These are phyloP conservation scores for Lophotis ruficrista DNA, from an alignment of 2,113 vertebrate species.

Conservation along the genomic window DNA sequence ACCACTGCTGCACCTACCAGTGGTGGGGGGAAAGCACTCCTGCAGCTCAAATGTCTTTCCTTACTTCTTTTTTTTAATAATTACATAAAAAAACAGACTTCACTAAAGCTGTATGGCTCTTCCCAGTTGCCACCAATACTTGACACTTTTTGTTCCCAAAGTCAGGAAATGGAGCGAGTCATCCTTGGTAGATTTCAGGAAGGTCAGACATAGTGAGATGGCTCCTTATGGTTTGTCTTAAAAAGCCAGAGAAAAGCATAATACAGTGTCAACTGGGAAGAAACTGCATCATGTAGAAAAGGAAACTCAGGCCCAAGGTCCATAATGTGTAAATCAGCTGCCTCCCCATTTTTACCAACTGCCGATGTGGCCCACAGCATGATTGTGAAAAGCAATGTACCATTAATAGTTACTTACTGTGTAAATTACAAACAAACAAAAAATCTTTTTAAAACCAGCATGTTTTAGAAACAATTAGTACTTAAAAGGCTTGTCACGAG, in stretches of 20 bases:
- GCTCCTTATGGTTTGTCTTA: background rate
- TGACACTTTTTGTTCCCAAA: background rate
- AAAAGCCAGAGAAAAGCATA: background rate
- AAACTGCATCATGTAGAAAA: background rate
- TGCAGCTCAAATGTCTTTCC: background rate
- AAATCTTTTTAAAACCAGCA: background rate
- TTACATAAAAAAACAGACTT: background rate
- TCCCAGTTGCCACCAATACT: background rate
- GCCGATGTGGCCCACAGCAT: background rate
- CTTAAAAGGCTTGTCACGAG: background rate
- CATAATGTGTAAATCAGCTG: background rate
- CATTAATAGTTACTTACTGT: conserved; percentile 12
- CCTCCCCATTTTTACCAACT: background rate
- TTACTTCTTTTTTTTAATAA: background rate
- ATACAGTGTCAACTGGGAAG: background rate
- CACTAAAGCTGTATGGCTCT: background rate
- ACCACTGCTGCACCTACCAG: background rate
- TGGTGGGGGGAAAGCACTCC: background rate
- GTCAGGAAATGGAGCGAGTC: background rate
- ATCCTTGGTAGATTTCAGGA: background rate
- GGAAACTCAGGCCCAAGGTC: background rate
- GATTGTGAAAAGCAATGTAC: background rate
- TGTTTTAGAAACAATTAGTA: background rate
- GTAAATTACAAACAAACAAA: conserved; percentile 3
- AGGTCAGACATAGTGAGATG: background rate